These are phyloP conservation scores for Ypsolopha scabrella DNA, from an alignment of 2,888 invertebrate species.

Conservation along the genomic window DNA sequence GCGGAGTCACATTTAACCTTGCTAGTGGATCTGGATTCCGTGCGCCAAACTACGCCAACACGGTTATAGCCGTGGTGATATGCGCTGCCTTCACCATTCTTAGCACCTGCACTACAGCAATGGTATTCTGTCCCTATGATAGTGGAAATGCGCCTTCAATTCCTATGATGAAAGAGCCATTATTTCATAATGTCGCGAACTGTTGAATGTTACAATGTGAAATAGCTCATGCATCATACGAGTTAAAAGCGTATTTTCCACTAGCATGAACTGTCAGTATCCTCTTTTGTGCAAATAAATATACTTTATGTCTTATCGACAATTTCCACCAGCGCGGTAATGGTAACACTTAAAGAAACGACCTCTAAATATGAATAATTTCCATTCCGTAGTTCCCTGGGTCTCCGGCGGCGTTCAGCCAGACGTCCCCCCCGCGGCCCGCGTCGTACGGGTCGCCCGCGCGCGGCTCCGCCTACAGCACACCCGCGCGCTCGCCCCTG, in stretches of 20 bases:
- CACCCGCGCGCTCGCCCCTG: conserved; percentile 1
- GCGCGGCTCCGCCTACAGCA: not conserved
- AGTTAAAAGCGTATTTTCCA: no score
- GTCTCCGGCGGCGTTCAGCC: conserved; percentile 39
- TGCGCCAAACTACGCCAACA: conserved; percentile 41
- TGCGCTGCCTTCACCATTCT: conserved; percentile 22
- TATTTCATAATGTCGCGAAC: no score
- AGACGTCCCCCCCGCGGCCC: conserved; percentile 27
- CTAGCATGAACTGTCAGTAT: no score
- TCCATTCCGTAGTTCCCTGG: conserved; percentile 29
- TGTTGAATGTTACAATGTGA: no score
- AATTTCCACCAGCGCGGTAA: no score
- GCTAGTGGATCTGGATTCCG: conserved; percentile 36
- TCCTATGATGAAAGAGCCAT: no score
- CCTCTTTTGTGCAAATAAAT: no score
- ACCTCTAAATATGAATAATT: not conserved
- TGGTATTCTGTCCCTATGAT: conserved; percentile 48
- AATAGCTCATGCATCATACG: no score
- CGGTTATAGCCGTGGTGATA: conserved; percentile 29
- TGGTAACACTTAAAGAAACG: no score
- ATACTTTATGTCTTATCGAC: no score
- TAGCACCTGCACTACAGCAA: conserved; percentile 24
- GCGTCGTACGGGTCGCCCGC: conserved; percentile 26
- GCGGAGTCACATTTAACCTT: conserved; percentile 36
- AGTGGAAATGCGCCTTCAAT: no score